Conservation (phyloP, 2,888 invertebrate species). For the Hirtodrosophila trivittata region DNA sequence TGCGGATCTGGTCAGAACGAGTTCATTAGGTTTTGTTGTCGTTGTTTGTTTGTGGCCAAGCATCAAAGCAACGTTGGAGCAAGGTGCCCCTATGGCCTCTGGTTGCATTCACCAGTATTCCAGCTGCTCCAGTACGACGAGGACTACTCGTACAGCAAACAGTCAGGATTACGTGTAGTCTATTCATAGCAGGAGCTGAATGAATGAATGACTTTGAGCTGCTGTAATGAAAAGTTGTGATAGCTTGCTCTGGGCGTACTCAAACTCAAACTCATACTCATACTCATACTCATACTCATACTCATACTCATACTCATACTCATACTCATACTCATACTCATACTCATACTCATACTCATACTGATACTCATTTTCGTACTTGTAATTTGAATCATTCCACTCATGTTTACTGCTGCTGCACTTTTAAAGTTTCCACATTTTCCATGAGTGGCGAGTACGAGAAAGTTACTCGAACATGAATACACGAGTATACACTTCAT, state of each 20-base stretch:
- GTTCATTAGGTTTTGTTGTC: conserved; percentile 64
- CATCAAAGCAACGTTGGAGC: conserved; percentile 36
- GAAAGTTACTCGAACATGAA: too few species aligned
- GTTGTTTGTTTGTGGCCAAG: conserved; percentile 33
- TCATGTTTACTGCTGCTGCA: conserved; percentile 33
- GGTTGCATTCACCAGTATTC: conserved; percentile 1
- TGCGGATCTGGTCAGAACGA: conserved; percentile 45
- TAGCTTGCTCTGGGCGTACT: conserved; percentile 40
- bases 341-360: too few species aligned
- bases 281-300: too few species aligned
- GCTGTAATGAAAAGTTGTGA: conserved; percentile 67
- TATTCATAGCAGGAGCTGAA: conserved; percentile 20
- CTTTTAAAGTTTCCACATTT: conserved; percentile 37
- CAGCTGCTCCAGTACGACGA: conserved; percentile 21
- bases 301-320: too few species aligned
- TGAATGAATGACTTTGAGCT: conserved; percentile 47
- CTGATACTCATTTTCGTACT: too few species aligned
- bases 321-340: too few species aligned
- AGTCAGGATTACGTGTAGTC: conserved; percentile 14
- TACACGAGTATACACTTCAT: too few species aligned
- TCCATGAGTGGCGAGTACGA: neutral
- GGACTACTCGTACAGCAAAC: too few species aligned
- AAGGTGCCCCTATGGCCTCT: conserved; percentile 18
- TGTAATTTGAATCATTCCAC: conserved; percentile 39
- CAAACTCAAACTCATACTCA: too few species aligned